A percentile compares a stretch with the other conserved stretches of the same genome.
These are phyloP conservation scores for Tragelaphus oryx DNA, from an alignment of 2,797 vertebrate species.

Conservation along the genomic window DNA sequence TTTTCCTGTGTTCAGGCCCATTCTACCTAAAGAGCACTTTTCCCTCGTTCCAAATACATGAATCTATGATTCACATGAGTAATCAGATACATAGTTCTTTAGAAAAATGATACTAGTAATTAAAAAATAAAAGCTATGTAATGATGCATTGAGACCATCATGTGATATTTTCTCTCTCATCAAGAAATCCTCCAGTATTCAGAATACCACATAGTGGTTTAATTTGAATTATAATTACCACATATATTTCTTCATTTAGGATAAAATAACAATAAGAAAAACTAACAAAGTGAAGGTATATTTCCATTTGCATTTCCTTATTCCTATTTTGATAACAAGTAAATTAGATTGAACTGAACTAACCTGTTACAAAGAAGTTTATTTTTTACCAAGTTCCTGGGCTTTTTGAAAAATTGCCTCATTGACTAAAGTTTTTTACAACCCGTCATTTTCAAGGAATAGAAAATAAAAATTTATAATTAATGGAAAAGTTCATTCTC, in stretches of 20 bases:
- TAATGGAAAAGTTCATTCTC: background rate
- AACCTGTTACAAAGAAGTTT: background rate
- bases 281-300: background rate
- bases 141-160: background rate
- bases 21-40: background rate
- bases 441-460: background rate
- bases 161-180: background rate
- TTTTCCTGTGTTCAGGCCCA: background rate
- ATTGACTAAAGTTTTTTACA: background rate
- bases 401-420: background rate
- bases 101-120: background rate
- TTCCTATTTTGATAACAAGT: background rate
- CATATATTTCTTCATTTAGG: background rate
- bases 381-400: background rate
- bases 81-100: background rate
- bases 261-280: background rate
- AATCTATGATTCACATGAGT: background rate
- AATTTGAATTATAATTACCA: background rate
- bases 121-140: background rate
- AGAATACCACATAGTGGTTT: slow-evolving; percentile 1
- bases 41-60: background rate
- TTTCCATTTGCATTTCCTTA: background rate
- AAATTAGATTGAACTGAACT: background rate
- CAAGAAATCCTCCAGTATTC: background rate
- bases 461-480: background rate